Evolutionary conservation across 2,113 vertebrate genomes (phyloP).

Genomic region (Pristiophorus japonicus): DNA sequence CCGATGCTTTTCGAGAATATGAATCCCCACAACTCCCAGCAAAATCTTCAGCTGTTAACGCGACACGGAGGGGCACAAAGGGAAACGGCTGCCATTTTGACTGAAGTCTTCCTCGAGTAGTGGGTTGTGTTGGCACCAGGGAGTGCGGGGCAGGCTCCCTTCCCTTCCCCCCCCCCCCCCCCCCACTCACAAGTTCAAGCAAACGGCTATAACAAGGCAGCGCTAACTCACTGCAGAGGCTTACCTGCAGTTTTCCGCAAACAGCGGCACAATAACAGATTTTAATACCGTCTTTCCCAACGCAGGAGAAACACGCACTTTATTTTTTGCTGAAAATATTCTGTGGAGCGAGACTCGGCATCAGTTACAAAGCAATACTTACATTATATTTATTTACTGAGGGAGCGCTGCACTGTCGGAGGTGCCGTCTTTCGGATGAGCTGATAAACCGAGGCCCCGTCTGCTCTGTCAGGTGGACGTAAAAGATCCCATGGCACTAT

Average conservation of each 20-base stretch:
- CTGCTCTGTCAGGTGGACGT: too few relatives aligned
- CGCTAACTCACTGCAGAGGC: too few relatives aligned
- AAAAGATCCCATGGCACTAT: too few relatives aligned
- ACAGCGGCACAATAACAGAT: neutral
- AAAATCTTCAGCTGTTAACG: slow-evolving; percentile 8
- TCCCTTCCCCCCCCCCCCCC: neutral
- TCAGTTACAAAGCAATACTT: neutral
- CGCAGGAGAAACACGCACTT: neutral
- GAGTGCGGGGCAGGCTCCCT: neutral
- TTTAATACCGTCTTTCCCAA: neutral
- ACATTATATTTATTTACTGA: too few relatives aligned
- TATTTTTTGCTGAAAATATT: too few relatives aligned
- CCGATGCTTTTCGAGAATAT: too few relatives aligned
- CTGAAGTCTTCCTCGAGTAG: neutral
- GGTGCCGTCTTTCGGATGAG: too few relatives aligned
- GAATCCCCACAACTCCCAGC: slow-evolving; percentile 12
- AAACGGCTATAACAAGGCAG: neutral
- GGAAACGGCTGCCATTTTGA: neutral
- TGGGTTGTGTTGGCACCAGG: neutral
- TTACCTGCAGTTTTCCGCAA: neutral
- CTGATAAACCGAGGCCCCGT: too few relatives aligned
- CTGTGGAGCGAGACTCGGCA: too few relatives aligned
- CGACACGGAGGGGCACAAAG: neutral
- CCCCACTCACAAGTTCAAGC: neutral
- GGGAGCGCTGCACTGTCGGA: too few relatives aligned